Base-by-base conservation (phyloP, 2,797 vertebrate species). In the Otus scops region DNA sequence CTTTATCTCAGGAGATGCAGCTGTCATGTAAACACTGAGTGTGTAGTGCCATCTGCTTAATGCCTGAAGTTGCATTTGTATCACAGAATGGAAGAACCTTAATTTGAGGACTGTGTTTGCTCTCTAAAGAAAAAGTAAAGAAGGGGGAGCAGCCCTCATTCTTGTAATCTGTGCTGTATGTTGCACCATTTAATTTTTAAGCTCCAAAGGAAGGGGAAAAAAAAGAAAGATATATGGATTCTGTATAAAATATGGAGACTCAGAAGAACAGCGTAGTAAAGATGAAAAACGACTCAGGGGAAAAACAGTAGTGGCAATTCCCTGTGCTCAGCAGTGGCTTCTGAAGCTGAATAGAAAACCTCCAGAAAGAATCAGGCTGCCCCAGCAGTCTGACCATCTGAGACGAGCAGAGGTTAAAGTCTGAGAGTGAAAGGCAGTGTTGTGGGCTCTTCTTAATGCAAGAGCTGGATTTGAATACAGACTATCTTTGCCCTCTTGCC, bases 1-100 rank as follows among this genome's bases (percentile, higher is more conserved):
- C 80, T 82, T 85, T 61, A 67, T 93, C 81, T 76, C 75, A 74
- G 89, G 81, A 94, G 80, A 89, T 92, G 56, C 81, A 96, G 86
- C 84, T 96, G 51, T 79, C 84, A 11, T 26, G 59, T 91, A 91
- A 89, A 87, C 56, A 86, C 38, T 2, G 54, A 69, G 47, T 36
- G 21, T 74, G 56, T 63, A 22, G 34, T 53, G 56, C 79, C 93
- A 95, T 95, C 86, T 96, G 86, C 78, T 96, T 85, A 89, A 76
- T 87, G 51, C 86, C 56, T 89, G 47, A 91, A 82, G 88, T 92
- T 74, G 38, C 63, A 32, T 92, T 85, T 92, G 47, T 67, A 80
- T 47, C 56, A 56, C 59, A 82, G 74, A 89, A 70, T 70, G 59
- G 69, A 85, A 82, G 74, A 92, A 60, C 68, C 60, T 79, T 68